These are phyloP conservation scores for Hypolimnas misippus DNA, from an alignment of 2,888 invertebrate species.

Conservation along the genomic window DNA sequence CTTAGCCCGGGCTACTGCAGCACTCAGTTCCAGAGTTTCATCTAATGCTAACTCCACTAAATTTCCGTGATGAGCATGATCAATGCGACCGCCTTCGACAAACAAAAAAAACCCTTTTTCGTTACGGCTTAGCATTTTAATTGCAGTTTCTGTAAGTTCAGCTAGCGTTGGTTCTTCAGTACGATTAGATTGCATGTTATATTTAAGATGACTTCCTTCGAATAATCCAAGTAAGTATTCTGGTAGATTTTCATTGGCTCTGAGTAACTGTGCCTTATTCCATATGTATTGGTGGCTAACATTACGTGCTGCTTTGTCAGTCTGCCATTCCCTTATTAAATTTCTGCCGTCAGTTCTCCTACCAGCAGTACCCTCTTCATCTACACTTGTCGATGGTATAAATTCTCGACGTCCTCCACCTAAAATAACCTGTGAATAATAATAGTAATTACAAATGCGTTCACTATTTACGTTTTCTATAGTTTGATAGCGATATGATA, in stretches of 20 bases:
- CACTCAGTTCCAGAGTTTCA: slow-evolving; percentile 86
- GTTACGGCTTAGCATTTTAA: slow-evolving; percentile 85
- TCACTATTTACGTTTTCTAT: too few species aligned
- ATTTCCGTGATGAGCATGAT: slow-evolving; percentile 85
- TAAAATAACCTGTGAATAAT: slow-evolving; percentile 83
- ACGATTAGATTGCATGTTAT: slow-evolving; percentile 82
- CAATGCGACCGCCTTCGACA: slow-evolving; percentile 86
- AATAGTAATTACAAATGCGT: too few species aligned
- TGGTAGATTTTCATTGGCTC: slow-evolving; percentile 70
- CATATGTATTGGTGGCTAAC: slow-evolving; percentile 78
- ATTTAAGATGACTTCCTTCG: slow-evolving; percentile 85
- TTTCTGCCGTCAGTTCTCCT: slow-evolving; percentile 84
- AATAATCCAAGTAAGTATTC: slow-evolving; percentile 86
- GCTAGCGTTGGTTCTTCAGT: slow-evolving; percentile 60
- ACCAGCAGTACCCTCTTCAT: slow-evolving; percentile 76
- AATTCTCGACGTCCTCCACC: slow-evolving; percentile 89
- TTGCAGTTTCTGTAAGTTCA: slow-evolving; percentile 77
- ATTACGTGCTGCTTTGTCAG: slow-evolving; percentile 63
- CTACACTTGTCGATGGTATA: slow-evolving; percentile 74
- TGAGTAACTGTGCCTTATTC: slow-evolving; percentile 82
- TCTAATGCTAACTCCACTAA: slow-evolving; percentile 82
- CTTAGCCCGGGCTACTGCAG: slow-evolving; percentile 75
- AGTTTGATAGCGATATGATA: too few species aligned
- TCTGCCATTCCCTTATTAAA: slow-evolving; percentile 87
- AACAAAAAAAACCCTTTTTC: slow-evolving; percentile 88